Evolutionary conservation across 2,888 invertebrate species (phyloP).

Genomic region (Ornithoptera alexandrae): DNA sequence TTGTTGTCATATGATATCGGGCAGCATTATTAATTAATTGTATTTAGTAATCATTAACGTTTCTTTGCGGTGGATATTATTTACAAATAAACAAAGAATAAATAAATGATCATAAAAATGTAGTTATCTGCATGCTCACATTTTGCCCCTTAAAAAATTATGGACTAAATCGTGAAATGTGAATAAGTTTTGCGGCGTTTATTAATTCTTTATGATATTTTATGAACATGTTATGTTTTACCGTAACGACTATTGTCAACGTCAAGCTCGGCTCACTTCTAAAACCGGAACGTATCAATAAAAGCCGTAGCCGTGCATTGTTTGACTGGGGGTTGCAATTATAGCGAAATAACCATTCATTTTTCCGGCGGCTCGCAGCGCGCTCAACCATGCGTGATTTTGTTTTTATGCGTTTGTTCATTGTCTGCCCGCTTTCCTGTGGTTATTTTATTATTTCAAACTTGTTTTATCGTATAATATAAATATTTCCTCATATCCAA

Average conservation of each 20-base stretch:
- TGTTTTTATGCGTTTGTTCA: constrained; percentile 74
- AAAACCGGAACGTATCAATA: constrained; percentile 36
- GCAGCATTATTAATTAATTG: too few relatives aligned
- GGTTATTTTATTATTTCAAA: constrained; percentile 66
- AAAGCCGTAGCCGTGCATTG: constrained; percentile 42
- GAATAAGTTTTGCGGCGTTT: too few relatives aligned
- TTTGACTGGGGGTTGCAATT: constrained; percentile 57
- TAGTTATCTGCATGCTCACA: too few relatives aligned
- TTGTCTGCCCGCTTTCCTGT: constrained; percentile 64
- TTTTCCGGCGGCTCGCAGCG: constrained; percentile 62
- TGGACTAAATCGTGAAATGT: too few relatives aligned
- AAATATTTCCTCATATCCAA: constrained; percentile 56
- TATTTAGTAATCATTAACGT: too few relatives aligned
- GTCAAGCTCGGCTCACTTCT: constrained; percentile 5
- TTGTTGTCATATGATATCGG: too few relatives aligned
- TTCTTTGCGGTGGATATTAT: too few relatives aligned
- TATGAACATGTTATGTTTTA: neutral
- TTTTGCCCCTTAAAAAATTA: neutral
- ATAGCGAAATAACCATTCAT: constrained; percentile 72
- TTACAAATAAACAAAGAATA: too few relatives aligned
- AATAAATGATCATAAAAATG: too few relatives aligned
- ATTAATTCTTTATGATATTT: neutral
- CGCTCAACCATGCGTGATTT: constrained; percentile 71
- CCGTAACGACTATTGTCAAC: constrained; percentile 8
- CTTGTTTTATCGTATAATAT: constrained; percentile 63